Percentiles rank a stretch among this genome's conserved stretches.
These are phyloP conservation scores for Laspeyria flexula DNA, from an alignment of 2,888 invertebrate genomes.

Conservation along the genomic window DNA sequence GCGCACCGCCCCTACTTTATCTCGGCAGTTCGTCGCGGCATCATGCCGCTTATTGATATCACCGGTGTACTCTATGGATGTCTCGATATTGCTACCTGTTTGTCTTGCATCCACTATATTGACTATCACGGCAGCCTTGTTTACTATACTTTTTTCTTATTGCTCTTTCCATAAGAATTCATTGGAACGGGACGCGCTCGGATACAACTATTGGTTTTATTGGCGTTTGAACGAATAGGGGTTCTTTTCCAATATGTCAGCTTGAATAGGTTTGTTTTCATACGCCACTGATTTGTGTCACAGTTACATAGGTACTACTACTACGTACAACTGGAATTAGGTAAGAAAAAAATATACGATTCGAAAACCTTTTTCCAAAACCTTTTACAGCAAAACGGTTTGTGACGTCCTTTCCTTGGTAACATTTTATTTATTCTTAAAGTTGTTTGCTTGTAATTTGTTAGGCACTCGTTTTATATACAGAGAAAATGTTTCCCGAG, in stretches of 20 bases:
- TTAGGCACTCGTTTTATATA: conserved; percentile 47
- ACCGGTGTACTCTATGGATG: conserved; percentile 60
- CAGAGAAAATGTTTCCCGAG: conserved; percentile 48
- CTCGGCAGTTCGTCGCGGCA: conserved; percentile 50
- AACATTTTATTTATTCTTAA: conserved; percentile 47
- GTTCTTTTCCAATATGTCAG: conserved; percentile 53
- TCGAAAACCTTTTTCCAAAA: conserved; percentile 38
- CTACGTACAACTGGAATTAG: conserved; percentile 37
- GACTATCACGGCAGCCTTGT: conserved; percentile 58
- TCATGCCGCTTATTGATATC: conserved; percentile 66
- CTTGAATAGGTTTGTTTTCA: conserved; percentile 56
- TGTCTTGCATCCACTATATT: conserved; percentile 70
- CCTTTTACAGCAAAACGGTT: conserved; percentile 38
- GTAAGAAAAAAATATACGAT: conserved; percentile 38
- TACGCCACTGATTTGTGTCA: conserved; percentile 50
- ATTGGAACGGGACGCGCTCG: conserved; percentile 54
- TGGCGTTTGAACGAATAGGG: conserved; percentile 52
- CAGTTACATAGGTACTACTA: conserved; percentile 33
- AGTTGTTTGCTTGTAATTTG: conserved; percentile 52
- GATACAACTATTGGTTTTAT: conserved; percentile 65
- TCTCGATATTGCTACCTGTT: conserved; percentile 74
- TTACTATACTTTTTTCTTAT: conserved; percentile 63
- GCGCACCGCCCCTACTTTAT: conserved; percentile 56
- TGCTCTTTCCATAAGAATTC: conserved; percentile 60
- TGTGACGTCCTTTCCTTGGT: conserved; percentile 27